These are phyloP conservation scores for Tenebrosternarchus preto DNA, from an alignment of 2,113 vertebrate species.

Conservation along the genomic window DNA sequence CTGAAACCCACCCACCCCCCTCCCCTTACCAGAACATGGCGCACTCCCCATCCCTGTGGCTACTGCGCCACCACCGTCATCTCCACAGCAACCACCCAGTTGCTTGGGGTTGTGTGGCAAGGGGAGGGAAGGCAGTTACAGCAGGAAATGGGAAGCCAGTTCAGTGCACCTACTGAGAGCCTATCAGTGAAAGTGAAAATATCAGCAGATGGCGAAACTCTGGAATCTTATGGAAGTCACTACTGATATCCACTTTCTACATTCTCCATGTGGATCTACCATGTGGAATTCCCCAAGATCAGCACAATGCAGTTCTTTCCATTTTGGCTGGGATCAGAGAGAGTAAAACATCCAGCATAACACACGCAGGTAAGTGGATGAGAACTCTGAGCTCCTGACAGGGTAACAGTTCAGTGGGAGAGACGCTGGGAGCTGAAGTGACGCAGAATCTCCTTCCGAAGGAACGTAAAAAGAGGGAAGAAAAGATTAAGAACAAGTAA, in stretches of 20 bases:
- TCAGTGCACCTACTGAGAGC: conserved; percentile 45
- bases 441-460: not conserved
- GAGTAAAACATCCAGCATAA: conserved; percentile 24
- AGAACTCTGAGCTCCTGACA: conserved; percentile 33
- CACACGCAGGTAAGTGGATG: conserved; percentile 9
- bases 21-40: conserved; percentile 73
- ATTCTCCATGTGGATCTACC: conserved; percentile 12
- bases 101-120: conserved; percentile 52
- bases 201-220: conserved; percentile 5
- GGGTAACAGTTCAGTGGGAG: not conserved
- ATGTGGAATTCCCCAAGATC: conserved; percentile 22
- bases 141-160: conserved; percentile 55
- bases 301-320: conserved; percentile 51
- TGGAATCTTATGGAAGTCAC: conserved; percentile 12
- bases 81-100: conserved; percentile 70
- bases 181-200: conserved; percentile 32
- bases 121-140: conserved; percentile 44
- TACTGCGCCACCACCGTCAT: conserved; percentile 64
- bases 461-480: conserved; percentile 2
- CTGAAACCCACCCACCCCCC: conserved; percentile 71
- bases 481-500: not conserved
- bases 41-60: conserved; percentile 76
- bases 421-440: not conserved
- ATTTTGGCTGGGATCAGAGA: conserved; percentile 31
- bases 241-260: conserved; percentile 1